A percentile compares a stretch with the other conserved stretches of the same genome.
phyloP scores from a whole-genome alignment of 2,888 invertebrate genomes.

The Phragmatobia fuliginosa region DNA sequence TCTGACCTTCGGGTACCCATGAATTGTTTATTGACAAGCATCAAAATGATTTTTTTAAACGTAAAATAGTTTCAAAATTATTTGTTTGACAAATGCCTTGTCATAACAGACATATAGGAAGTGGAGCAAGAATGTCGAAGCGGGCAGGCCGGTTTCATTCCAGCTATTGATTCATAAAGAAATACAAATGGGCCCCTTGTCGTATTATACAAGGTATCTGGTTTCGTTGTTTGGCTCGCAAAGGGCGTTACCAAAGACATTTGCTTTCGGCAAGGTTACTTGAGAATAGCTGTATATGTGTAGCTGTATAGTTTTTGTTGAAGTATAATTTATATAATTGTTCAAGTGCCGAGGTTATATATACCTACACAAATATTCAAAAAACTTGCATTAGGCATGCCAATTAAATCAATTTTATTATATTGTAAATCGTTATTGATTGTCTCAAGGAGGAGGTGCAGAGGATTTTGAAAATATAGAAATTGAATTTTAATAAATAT shows the following conservation, averaged over 20 bases:
- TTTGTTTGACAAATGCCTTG: conserved; percentile 24
- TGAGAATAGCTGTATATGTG: background rate
- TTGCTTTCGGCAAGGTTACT: conserved; percentile 36
- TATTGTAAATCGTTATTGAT: background rate
- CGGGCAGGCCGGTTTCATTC: background rate
- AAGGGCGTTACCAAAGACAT: conserved; percentile 24
- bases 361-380: background rate
- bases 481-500: background rate
- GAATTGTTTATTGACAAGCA: conserved; percentile 48
- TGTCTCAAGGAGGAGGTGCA: background rate
- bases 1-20: conserved; percentile 58
- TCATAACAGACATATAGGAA: conserved; percentile 16
- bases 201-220: conserved; percentile 2
- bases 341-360: background rate
- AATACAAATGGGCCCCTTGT: conserved; percentile 4
- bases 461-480: background rate
- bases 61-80: conserved; percentile 30
- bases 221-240: conserved; percentile 14
- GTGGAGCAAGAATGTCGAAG: conserved; percentile 8
- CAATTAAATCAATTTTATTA: conserved; percentile 8
- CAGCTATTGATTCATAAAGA: conserved; percentile 2
- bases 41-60: conserved; percentile 18
- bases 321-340: conserved; percentile 20
- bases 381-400: conserved; percentile 9
- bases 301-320: background rate